Base-by-base conservation (phyloP, 2,888 invertebrate genomes). In the Homarus gammarus region DNA sequence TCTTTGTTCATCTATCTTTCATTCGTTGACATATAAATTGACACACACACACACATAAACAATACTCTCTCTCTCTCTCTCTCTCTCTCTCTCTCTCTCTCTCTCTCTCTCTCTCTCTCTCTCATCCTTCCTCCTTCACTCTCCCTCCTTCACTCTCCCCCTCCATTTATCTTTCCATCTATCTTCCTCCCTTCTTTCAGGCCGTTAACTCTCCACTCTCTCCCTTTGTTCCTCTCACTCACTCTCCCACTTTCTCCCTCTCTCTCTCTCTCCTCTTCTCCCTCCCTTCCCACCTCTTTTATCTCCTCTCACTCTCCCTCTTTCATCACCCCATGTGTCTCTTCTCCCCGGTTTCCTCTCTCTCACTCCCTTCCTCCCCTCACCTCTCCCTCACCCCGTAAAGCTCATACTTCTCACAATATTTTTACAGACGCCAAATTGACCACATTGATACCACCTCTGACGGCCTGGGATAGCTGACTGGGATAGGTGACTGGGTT, bases 21-120 rank as follows among this genome's bases (percentile, higher is more conserved):
- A 70, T 27, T n/a, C 27, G 27, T 2, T n/a, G n/a, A 75, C 75
- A 75, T 5, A 75, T 38, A 75, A 3, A 75, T 38, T 36, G 6
- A 75, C 38, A 75, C 75, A 38, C 75, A 38, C 75, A 75, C 44
- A 75, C 1, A 40, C 75, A 75, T 38, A 75, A 33, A 31, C 38
- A 75, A 33, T 36, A 61, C 61, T 56, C 33, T 49, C 0, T 49
- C 44, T 49, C 44, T 49, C 44, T 49, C 56, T 56, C 56, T 56
- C 56, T 56, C 56, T 56, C 56, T 56, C 56, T 56, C 56, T 56
- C 22, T 18, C 56, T 18, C 15, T 56, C 56, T 56, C 56, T 56
- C 56, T 56, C 56, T 56, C 56, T 56, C 56, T 56, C 56, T 56
- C 56, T 18, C 22, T 56, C 56, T 56, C 56, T 56, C 56, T 56